Percentiles rank a stretch among this genome's conserved stretches.
phyloP scores from a whole-genome alignment of 1,140 invertebrate genomes.

The Physella acuta region DNA sequence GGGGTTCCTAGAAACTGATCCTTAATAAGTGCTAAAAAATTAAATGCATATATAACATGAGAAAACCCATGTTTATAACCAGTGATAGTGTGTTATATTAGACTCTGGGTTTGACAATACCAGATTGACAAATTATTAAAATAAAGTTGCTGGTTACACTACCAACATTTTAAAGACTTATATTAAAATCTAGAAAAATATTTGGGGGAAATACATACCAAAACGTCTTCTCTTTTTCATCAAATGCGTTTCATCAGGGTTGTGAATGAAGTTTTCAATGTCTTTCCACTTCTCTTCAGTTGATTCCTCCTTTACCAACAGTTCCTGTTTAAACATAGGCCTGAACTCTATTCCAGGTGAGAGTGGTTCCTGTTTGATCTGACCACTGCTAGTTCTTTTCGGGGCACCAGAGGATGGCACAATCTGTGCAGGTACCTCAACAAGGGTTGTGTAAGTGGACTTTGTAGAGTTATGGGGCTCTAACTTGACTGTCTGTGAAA shows the following conservation, averaged over 20 bases:
- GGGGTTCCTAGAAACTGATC: no score
- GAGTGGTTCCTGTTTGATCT: neutral
- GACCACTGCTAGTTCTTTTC: neutral
- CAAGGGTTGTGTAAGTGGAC: neutral
- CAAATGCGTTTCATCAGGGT: slow-evolving; percentile 67
- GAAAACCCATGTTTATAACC: no score
- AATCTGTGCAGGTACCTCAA: neutral
- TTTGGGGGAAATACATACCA: slow-evolving; percentile 39
- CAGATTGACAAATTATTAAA: no score
- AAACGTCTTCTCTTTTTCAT: slow-evolving; percentile 70
- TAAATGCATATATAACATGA: no score
- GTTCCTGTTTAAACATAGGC: slow-evolving; percentile 12
- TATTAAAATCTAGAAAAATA: no score
- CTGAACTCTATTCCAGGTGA: no score
- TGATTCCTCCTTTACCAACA: slow-evolving; percentile 20
- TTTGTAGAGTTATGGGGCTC: neutral
- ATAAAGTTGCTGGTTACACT: no score
- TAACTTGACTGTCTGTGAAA: neutral
- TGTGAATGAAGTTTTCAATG: slow-evolving; percentile 47
- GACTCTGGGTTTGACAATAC: no score
- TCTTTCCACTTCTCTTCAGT: slow-evolving; percentile 56
- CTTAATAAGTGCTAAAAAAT: no score
- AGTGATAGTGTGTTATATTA: no score
- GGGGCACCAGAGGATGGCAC: slow-evolving; percentile 5
- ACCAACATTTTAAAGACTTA: no score